Base-by-base conservation (phyloP, 2,888 invertebrate species). In the Electrophaes corylata region DNA sequence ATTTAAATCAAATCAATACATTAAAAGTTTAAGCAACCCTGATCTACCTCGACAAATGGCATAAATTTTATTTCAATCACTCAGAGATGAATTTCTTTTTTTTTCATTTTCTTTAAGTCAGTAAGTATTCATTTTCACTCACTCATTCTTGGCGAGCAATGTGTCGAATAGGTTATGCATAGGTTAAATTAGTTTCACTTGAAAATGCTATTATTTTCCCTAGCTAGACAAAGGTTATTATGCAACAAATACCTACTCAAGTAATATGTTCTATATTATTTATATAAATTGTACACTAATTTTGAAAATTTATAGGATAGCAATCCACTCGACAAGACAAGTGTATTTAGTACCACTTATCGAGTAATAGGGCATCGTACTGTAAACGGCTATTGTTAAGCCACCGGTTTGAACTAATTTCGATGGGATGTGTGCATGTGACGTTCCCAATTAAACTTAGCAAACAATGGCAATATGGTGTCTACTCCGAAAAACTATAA, bases 391-490 rank as follows among this genome's bases (percentile, higher is more conserved):
- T 26, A 51, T 51, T 44, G 45, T 52, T 45, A n/a, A 5, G 18
- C 26, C 26, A 26, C 12, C 44, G 39, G 20, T 45, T 45, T 29
- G 39, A 52, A 39, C 19, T 19, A 35, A 37, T 53, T 49, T 39
- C 57, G 14, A 50, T 46, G 50, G n/a, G 29, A 49, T 26, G 37
- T 40, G 14, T 53, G 49, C 26, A 35, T 33, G 14, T 49, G 56
- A 57, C 60, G 44, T 54, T 53, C 54, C 48, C 62, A 62, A 66
- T 59, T 62, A 60, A 64, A 66, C 59, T 60, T 47, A 48, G 46
- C 41, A 44, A 49, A 52, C 52, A 58, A 53, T 48, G 37, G 16
- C 37, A 19, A 31, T 44, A 52, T 39, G 19, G 8, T 5, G 6
- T 26, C 1, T 26, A 37, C n/a, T 23, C 16, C n/a, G n/a, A 0